Base-by-base conservation (phyloP, 1,140 invertebrate genomes). In the Dendrolimus punctatus region DNA sequence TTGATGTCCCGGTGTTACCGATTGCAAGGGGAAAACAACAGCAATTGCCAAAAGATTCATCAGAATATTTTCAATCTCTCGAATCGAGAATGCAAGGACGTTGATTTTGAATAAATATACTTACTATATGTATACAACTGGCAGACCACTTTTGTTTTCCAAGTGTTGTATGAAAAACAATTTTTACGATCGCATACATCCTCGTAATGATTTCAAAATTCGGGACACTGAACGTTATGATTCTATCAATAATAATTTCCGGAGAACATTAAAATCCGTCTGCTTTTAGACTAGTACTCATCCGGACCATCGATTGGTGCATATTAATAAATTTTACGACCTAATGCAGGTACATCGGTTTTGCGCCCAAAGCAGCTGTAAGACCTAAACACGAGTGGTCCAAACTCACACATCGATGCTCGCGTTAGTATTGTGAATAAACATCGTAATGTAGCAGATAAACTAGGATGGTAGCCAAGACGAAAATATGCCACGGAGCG, bases 371-470 rank as follows among this genome's bases (percentile, higher is more conserved):
- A 73, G 49, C 62, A 58, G 64, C 64, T 64, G 63, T 58, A 69
- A 75, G 61, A 71, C 68, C 58, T 59, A 62, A 75, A 71, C 71
- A 78, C 71, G 76, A 85, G 78, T 79, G 71, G 76, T 66, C 57
- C 68, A 71, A 71, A 83, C 76, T 73, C 80, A 80, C 78, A 79
- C 78, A 83, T 83, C 78, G 82, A 83, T 80, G 79, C 64, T 77
- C 76, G 64, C 77, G 80, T 82, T 81, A 73, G 82, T 82, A 85
- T 85, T 85, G 79, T 85, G 82, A 84, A 84, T 85, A 85, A 85
- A 85, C 82, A 85, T 85, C 80, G 80, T 83, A 82, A 85, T 85
- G 82, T 83, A 85, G 76, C 82, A 82, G 82, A 85, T 85, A 83
- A 85, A 85, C 82, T 85, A 85, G 82, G 82, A 84, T 84, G 75